phyloP scores from a whole-genome alignment of 2,797 vertebrate species.

The Sebastiscus albofasciatus region DNA sequence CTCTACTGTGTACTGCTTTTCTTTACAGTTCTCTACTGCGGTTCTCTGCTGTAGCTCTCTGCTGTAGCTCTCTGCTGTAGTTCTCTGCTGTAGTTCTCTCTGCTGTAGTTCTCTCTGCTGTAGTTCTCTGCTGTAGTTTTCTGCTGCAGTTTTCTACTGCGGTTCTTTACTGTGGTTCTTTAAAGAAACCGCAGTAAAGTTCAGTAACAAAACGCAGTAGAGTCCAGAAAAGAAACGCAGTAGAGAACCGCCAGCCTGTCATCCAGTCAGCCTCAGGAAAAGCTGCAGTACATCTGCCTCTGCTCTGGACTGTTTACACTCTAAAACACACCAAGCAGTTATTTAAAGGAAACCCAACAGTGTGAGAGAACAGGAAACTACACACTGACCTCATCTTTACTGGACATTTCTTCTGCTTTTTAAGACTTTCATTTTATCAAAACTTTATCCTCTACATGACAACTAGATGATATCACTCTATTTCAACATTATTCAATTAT shows the following conservation, averaged over 20 bases:
- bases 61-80: fast-evolving
- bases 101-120: no score
- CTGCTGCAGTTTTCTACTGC: neutral
- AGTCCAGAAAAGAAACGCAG: neutral
- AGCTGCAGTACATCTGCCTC: neutral
- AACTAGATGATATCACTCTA: neutral
- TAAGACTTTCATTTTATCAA: neutral
- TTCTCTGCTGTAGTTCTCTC: fast-evolving
- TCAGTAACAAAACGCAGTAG: neutral
- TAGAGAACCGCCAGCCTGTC: neutral
- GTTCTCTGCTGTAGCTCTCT: no score
- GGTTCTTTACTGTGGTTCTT: neutral
- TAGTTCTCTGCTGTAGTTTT: fast-evolving
- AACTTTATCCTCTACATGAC: neutral
- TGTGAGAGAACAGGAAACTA: neutral
- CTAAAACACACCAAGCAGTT: constrained; percentile 1
- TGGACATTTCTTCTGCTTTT: neutral
- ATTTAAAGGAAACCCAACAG: constrained; percentile 7
- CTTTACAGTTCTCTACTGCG: neutral
- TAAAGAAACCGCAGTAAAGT: neutral
- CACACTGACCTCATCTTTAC: neutral
- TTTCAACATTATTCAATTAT: neutral
- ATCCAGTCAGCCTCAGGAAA: neutral
- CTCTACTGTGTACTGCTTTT: neutral
- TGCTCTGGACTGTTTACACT: constrained; percentile 12